Evolutionary conservation across 2,888 invertebrate species (phyloP).

Genomic region (Laothoe populi): DNA sequence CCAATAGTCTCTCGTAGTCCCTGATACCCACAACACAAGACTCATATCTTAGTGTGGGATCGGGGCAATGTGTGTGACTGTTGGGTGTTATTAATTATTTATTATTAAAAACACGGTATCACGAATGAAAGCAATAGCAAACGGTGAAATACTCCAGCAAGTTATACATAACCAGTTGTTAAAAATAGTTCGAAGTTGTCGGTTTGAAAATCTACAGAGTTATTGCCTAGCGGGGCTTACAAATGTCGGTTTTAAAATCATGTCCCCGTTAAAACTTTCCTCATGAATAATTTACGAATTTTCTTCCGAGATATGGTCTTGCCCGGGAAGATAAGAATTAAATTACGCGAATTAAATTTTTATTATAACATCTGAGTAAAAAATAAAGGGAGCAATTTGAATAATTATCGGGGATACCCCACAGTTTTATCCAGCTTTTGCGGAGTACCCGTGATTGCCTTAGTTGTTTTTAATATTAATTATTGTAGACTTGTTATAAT

Average conservation of each 20-base stretch:
- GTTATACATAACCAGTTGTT: constrained; percentile 7
- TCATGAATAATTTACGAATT: constrained; percentile 84
- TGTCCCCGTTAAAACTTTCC: constrained; percentile 82
- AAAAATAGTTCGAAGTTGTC: constrained; percentile 40
- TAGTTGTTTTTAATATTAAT: constrained; percentile 13
- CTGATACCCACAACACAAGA: no score
- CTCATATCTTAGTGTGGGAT: no score
- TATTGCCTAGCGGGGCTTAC: constrained; percentile 71
- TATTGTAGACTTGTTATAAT: not conserved
- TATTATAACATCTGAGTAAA: constrained; percentile 74
- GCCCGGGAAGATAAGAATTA: constrained; percentile 79
- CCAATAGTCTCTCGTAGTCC: no score
- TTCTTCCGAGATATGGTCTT: constrained; percentile 81
- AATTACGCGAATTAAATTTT: constrained; percentile 79
- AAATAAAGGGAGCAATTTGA: constrained; percentile 74
- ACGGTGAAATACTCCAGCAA: not conserved
- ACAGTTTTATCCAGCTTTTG: constrained; percentile 35
- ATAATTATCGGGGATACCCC: constrained; percentile 65
- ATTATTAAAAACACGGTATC: no score
- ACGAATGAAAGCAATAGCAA: not conserved
- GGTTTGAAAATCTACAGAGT: constrained; percentile 46
- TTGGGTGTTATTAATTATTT: no score
- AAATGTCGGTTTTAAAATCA: constrained; percentile 82
- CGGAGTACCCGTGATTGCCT: constrained; percentile 27
- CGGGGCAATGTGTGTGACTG: no score